Evolutionary conservation across 2,797 vertebrate genomes (phyloP).

Genomic region (Coregonus sp.): DNA sequence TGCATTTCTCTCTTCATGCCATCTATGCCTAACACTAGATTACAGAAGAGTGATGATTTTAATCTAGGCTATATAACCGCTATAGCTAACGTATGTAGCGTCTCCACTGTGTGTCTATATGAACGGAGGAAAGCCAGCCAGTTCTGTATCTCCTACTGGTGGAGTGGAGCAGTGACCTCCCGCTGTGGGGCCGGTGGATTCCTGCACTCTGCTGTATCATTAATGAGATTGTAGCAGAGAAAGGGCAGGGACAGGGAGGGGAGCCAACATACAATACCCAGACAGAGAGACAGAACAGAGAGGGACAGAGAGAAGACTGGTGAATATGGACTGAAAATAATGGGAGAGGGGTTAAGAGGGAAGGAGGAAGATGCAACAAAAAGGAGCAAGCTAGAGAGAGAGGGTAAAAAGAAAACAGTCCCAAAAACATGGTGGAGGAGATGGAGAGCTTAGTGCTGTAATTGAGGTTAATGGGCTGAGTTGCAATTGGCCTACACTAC

Average conservation of each 20-base stretch:
- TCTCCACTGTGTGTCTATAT: background rate
- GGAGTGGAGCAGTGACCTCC: slow-evolving; percentile 8
- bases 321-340: too few relatives aligned
- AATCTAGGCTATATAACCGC: background rate
- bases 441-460: background rate
- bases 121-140: too few relatives aligned
- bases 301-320: background rate
- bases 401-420: background rate
- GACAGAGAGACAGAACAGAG: background rate
- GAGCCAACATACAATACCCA: background rate
- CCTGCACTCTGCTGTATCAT: slow-evolving; percentile 39
- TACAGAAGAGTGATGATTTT: background rate
- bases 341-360: background rate
- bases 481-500: background rate
- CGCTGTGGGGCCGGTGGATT: slow-evolving; percentile 18
- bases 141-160: background rate
- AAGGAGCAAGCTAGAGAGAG: background rate
- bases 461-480: background rate
- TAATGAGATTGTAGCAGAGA: slow-evolving; percentile 38
- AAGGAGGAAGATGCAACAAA: background rate
- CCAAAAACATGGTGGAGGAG: background rate
- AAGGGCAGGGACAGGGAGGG: background rate
- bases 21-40: background rate
- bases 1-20: background rate
- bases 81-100: background rate